Percentiles rank a stretch among this genome's conserved stretches.
phyloP scores from a whole-genome alignment of 1,140 invertebrate species.

The Cephus cinctus region DNA sequence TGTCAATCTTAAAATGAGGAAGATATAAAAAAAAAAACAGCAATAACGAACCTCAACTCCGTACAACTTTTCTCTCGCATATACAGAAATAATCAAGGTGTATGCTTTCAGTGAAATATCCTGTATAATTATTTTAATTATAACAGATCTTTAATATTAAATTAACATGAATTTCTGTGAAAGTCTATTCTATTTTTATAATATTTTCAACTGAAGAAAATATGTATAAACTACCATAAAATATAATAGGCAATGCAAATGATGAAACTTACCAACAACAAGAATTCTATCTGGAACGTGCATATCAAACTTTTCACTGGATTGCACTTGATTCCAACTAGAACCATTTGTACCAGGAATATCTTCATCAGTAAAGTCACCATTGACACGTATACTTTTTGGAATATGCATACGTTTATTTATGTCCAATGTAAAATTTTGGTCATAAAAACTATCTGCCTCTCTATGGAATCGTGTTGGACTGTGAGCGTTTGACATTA shows the following conservation, averaged over 20 bases:
- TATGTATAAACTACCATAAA: too few relatives aligned
- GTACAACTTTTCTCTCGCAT: too few relatives aligned
- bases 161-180: too few relatives aligned
- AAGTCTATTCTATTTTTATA: too few relatives aligned
- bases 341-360: slow-evolving; percentile 59
- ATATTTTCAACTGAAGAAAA: too few relatives aligned
- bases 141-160: too few relatives aligned
- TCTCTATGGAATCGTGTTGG: slow-evolving; percentile 63
- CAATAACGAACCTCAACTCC: too few relatives aligned
- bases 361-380: slow-evolving; percentile 66
- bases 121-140: too few relatives aligned
- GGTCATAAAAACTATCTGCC: slow-evolving; percentile 67
- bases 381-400: slow-evolving; percentile 72
- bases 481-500: slow-evolving; percentile 61
- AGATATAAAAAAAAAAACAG: background rate
- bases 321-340: slow-evolving; percentile 62
- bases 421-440: slow-evolving; percentile 72
- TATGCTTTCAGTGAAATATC: too few relatives aligned
- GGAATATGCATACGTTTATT: slow-evolving; percentile 77
- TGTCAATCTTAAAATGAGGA: background rate
- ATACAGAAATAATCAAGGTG: too few relatives aligned
- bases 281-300: slow-evolving; percentile 88
- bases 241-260: too few relatives aligned
- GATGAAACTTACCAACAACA: slow-evolving; percentile 66
- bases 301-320: slow-evolving; percentile 78